phyloP scores from a whole-genome alignment of 2,888 invertebrate genomes.

The Caenorhabditis sp. region DNA sequence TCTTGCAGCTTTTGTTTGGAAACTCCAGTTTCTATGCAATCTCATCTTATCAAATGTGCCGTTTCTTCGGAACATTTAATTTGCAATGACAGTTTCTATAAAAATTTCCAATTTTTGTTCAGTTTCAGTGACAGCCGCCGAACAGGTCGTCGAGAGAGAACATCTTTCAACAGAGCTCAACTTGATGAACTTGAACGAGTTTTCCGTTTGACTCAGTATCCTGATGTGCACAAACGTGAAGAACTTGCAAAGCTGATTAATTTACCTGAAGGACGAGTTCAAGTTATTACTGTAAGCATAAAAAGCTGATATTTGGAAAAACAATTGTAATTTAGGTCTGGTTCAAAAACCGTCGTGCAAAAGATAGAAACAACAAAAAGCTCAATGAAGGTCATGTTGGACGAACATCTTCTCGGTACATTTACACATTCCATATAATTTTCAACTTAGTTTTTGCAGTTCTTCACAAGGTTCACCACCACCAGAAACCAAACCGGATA shows the following conservation, averaged over 20 bases:
- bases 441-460: conserved; percentile 6
- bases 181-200: conserved; percentile 67
- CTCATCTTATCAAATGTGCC: too few species aligned
- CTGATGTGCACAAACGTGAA: conserved; percentile 68
- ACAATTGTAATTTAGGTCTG: conserved; percentile 71
- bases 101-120: too few species aligned
- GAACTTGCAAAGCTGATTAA: conserved; percentile 64
- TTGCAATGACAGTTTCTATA: too few species aligned
- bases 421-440: too few species aligned
- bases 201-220: conserved; percentile 70
- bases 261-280: conserved; percentile 69
- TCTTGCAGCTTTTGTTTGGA: too few species aligned
- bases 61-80: too few species aligned
- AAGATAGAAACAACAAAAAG: conserved; percentile 72
- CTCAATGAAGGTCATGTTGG: conserved; percentile 15
- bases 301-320: not conserved
- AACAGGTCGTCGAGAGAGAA: conserved; percentile 66
- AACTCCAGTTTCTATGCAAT: too few species aligned
- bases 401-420: conserved; percentile 51
- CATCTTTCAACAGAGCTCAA: conserved; percentile 69
- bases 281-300: conserved; percentile 63
- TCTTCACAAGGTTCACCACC: conserved; percentile 64
- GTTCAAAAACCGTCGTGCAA: conserved; percentile 80
- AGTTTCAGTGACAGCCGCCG: conserved; percentile 51
- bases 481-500: conserved; percentile 56